A percentile compares a stretch with the other conserved stretches of the same genome.
These are phyloP conservation scores for Neomonachus schauinslandi DNA, from an alignment of 2,113 vertebrate species.

Conservation along the genomic window DNA sequence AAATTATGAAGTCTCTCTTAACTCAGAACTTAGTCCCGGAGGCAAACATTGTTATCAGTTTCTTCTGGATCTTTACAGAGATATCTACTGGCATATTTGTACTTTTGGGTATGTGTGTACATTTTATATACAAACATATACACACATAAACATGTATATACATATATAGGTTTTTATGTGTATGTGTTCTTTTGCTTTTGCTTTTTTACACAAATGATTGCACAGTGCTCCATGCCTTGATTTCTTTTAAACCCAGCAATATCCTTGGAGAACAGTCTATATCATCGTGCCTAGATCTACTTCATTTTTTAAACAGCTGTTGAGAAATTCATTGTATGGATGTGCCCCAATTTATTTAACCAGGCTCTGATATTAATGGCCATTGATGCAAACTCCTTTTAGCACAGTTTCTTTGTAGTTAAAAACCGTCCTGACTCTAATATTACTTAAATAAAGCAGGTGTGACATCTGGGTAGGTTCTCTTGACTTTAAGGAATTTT, in stretches of 20 bases:
- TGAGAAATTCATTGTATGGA: neutral
- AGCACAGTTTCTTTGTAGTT: neutral
- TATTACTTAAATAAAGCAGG: neutral
- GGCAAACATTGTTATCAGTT: neutral
- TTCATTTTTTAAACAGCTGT: neutral
- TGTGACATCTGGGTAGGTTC: neutral
- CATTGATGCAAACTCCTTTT: neutral
- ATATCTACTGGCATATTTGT: neutral
- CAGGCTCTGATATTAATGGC: neutral
- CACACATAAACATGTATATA: no score
- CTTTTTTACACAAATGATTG: neutral
- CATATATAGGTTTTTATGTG: neutral
- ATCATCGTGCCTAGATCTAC: neutral
- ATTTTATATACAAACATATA: neutral
- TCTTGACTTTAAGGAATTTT: neutral
- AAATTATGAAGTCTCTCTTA: neutral
- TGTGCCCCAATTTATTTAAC: neutral
- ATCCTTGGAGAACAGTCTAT: neutral
- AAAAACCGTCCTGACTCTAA: neutral
- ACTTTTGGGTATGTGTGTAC: neutral
- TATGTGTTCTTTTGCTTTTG: neutral
- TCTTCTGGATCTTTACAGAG: neutral
- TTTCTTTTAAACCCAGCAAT: neutral
- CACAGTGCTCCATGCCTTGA: neutral
- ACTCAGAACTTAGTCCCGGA: neutral